A percentile compares a stretch with the other conserved stretches of the same genome.
Evolutionary conservation across 2,113 vertebrate genomes (phyloP).

Genomic region (Lophotis ruficrista): DNA sequence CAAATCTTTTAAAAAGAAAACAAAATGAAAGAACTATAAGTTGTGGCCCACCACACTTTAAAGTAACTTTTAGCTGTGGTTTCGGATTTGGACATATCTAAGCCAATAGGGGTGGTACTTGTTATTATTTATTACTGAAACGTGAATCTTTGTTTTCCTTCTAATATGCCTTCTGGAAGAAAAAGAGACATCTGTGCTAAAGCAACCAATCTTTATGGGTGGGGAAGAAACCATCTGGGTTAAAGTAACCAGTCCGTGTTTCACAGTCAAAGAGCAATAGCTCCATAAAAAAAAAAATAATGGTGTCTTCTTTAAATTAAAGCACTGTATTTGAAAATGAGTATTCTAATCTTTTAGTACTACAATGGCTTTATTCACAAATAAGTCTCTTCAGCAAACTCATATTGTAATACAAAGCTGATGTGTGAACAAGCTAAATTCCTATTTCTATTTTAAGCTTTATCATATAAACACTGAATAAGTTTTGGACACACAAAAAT

Average conservation of each 20-base stretch:
- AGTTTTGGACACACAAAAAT: not conserved
- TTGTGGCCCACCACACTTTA: conserved; percentile 33
- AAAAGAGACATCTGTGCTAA: conserved; percentile 52
- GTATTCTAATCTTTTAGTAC: conserved; percentile 34
- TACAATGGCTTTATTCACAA: conserved; percentile 37
- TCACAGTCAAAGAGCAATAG: conserved; percentile 22
- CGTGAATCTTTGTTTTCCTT: conserved; percentile 54
- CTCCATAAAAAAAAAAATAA: conserved; percentile 36
- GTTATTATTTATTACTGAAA: conserved; percentile 66
- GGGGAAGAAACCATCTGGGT: conserved; percentile 18
- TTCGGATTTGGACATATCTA: conserved; percentile 48
- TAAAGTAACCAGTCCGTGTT: not conserved
- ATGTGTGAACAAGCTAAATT: conserved; percentile 19
- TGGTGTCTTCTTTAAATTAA: conserved; percentile 44
- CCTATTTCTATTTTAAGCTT: conserved; percentile 21
- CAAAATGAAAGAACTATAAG: conserved; percentile 47
- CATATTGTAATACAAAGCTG: conserved; percentile 47
- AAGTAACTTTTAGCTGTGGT: conserved; percentile 51
- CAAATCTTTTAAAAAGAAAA: conserved; percentile 38
- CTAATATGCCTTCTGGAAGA: conserved; percentile 35
- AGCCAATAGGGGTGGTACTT: conserved; percentile 31
- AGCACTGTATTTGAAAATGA: not conserved
- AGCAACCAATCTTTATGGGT: conserved; percentile 30
- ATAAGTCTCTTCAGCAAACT: conserved; percentile 24
- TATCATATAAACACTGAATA: not conserved